These are phyloP conservation scores for Hiodon tergisus DNA, from an alignment of 2,113 vertebrate genomes.

Conservation along the genomic window DNA sequence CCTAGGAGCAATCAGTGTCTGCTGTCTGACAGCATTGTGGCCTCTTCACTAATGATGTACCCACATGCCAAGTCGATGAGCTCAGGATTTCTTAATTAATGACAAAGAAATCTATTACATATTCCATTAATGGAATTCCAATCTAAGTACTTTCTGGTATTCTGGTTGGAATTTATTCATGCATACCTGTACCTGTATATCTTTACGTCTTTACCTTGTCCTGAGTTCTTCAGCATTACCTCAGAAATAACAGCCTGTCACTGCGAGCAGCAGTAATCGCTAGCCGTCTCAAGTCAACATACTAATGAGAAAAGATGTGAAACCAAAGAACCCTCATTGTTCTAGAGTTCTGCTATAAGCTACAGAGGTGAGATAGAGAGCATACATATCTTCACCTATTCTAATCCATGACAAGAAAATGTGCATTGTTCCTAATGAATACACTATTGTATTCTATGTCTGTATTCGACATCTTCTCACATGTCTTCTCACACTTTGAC, in stretches of 20 bases:
- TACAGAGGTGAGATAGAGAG: slow-evolving; percentile 21
- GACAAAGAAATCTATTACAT: neutral
- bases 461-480: neutral
- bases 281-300: neutral
- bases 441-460: neutral
- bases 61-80: neutral
- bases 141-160: neutral
- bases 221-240: slow-evolving; percentile 25
- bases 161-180: neutral
- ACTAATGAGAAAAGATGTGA: neutral
- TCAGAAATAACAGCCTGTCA: slow-evolving; percentile 39
- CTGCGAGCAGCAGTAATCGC: slow-evolving; percentile 24
- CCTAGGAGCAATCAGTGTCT: neutral
- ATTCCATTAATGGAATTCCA: neutral
- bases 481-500: slow-evolving; percentile 7
- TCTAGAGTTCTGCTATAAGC: slow-evolving; percentile 3
- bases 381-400: slow-evolving; percentile 36
- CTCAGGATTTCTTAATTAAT: neutral
- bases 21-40: neutral
- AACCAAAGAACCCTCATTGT: slow-evolving; percentile 5
- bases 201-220: neutral
- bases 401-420: neutral
- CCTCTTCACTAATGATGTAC: neutral
- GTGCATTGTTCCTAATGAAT: neutral
- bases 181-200: neutral